Conservation (phyloP, 2,888 invertebrate genomes). For the Leptopilina drosophilae region DNA sequence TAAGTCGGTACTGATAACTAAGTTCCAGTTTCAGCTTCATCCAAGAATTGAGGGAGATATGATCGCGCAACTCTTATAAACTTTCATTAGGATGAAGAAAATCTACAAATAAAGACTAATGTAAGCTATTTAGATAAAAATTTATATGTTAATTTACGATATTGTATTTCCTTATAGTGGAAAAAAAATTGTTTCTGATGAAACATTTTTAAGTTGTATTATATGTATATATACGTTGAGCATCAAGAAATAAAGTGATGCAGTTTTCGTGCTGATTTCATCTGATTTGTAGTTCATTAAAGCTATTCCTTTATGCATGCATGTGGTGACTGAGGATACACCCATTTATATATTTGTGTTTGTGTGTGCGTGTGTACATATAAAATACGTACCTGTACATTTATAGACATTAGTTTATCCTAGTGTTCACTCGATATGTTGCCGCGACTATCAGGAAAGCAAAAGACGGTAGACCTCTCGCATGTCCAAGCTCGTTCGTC, state of each 20-base stretch:
- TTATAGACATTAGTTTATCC: constrained; percentile 16
- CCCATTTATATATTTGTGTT: not conserved
- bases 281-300: constrained; percentile 12
- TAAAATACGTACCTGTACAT: not conserved
- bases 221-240: too few species aligned
- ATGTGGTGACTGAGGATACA: not conserved
- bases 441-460: constrained; percentile 29
- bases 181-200: not conserved
- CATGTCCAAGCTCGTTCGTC: constrained; percentile 56
- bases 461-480: constrained; percentile 45
- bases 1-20: too few species aligned
- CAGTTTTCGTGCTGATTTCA: constrained; percentile 24
- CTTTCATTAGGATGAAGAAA: too few species aligned
- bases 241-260: not conserved
- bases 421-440: constrained; percentile 28
- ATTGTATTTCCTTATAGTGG: not conserved
- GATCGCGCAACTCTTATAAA: too few species aligned
- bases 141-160: not conserved
- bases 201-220: not conserved
- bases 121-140: too few species aligned
- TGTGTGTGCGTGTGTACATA: not conserved
- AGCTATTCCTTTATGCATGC: constrained; percentile 6
- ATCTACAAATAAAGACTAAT: too few species aligned
- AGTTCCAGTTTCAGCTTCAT: too few species aligned
- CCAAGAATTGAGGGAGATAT: too few species aligned